phyloP scores from a whole-genome alignment of 2,888 invertebrate species.

The Thumatha senex region DNA sequence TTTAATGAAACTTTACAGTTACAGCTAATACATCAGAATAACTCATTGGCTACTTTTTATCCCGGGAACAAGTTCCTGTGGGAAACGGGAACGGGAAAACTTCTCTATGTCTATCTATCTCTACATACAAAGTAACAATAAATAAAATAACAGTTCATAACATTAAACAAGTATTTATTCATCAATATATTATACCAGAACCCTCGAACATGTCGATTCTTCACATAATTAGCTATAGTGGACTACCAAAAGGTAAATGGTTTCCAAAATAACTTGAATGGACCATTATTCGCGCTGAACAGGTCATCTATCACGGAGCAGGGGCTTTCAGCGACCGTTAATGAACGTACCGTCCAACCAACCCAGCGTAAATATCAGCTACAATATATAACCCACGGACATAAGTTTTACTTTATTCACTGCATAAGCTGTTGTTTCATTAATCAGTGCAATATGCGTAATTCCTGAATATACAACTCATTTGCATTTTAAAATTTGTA shows the following conservation, averaged over 20 bases:
- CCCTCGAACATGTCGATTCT: conserved; percentile 26
- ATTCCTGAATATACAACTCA: not conserved
- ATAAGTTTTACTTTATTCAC: conserved; percentile 14
- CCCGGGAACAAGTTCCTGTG: too few species aligned
- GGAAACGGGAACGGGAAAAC: too few species aligned
- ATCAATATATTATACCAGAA: conserved; percentile 10
- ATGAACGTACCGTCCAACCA: conserved; percentile 53
- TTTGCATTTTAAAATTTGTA: conserved; percentile 2
- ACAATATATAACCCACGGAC: conserved; percentile 20
- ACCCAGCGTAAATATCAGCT: conserved; percentile 30
- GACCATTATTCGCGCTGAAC: conserved; percentile 69
- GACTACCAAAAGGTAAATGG: conserved; percentile 36
- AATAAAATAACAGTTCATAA: too few species aligned
- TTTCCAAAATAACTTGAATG: conserved; percentile 52
- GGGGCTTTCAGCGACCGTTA: conserved; percentile 59
- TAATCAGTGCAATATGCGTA: not conserved
- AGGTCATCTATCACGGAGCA: conserved; percentile 64
- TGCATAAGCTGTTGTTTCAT: not conserved
- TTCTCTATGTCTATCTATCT: too few species aligned
- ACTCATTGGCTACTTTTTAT: too few species aligned
- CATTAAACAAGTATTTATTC: conserved; percentile 10
- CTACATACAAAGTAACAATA: too few species aligned
- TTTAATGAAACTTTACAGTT: too few species aligned
- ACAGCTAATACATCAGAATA: too few species aligned
- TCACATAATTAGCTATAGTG: conserved; percentile 35